Evolutionary conservation across 2,797 vertebrate genomes (phyloP).

Genomic region (Cygnus olor): DNA sequence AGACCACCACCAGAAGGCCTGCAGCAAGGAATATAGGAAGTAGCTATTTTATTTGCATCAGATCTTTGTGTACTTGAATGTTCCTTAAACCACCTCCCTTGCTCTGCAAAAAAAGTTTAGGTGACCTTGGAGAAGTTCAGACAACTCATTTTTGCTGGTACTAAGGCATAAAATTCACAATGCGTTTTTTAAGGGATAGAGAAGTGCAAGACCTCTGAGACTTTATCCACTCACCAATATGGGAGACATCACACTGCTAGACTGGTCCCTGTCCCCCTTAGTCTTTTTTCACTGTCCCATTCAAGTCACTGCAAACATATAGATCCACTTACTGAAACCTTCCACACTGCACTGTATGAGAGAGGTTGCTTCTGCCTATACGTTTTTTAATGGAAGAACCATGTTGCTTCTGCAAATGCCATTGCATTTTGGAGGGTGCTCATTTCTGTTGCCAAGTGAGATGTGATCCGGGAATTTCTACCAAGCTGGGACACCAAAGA

Average conservation of each 20-base stretch:
- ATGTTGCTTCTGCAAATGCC: not conserved
- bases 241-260: not conserved
- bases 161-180: not conserved
- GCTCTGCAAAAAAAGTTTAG: not conserved
- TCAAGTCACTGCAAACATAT: not conserved
- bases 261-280: not conserved
- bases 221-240: not conserved
- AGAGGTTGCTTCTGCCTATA: not conserved
- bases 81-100: not conserved
- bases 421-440: not conserved
- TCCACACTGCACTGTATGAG: not conserved
- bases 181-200: not conserved
- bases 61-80: not conserved
- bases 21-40: not conserved
- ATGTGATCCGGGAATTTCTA: conserved; percentile 26
- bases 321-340: not conserved
- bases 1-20: not conserved
- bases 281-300: not conserved
- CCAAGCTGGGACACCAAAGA: conserved; percentile 18
- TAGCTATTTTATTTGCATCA: not conserved
- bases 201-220: not conserved
- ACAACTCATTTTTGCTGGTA: not conserved
- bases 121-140: not conserved
- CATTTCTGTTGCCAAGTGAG: conserved; percentile 39
- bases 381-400: not conserved